Conservation (phyloP, 2,888 invertebrate species). For the Carcina quercana region DNA sequence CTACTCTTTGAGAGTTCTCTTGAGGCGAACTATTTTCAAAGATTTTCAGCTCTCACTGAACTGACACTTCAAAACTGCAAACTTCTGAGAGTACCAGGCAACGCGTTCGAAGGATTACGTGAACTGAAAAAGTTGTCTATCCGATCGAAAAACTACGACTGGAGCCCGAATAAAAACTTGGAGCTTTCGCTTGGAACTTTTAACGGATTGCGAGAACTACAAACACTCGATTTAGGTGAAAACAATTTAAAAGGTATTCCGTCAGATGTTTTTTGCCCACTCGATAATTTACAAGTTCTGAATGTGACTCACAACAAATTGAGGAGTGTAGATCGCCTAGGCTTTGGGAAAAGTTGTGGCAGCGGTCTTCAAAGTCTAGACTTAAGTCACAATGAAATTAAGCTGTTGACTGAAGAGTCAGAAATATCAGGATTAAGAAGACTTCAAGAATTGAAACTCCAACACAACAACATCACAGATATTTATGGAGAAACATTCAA, state of each 20-base stretch:
- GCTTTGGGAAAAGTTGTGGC: conserved; percentile 78
- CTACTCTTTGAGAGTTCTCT: conserved; percentile 87
- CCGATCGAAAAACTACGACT: conserved; percentile 86
- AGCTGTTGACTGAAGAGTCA: conserved; percentile 81
- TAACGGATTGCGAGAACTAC: conserved; percentile 84
- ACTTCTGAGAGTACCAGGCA: conserved; percentile 82
- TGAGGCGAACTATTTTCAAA: conserved; percentile 81
- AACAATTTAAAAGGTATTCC: conserved; percentile 88
- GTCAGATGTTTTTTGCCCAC: conserved; percentile 84
- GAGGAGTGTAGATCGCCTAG: conserved; percentile 83
- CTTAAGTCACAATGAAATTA: conserved; percentile 86
- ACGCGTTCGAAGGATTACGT: conserved; percentile 86
- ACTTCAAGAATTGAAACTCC: conserved; percentile 84
- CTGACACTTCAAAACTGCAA: conserved; percentile 86
- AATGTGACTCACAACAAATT: conserved; percentile 90
- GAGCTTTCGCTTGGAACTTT: conserved; percentile 84
- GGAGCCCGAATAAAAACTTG: conserved; percentile 83
- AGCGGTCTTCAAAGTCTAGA: conserved; percentile 85
- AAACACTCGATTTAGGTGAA: conserved; percentile 83
- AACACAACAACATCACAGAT: conserved; percentile 87
- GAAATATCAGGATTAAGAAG: conserved; percentile 84
- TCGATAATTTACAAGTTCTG: conserved; percentile 85
- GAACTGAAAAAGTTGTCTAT: conserved; percentile 87
- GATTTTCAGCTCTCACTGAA: conserved; percentile 83
- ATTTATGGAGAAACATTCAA: conserved; percentile 86